phyloP scores from a whole-genome alignment of 2,888 invertebrate species.

The Cephus nigrinus region DNA sequence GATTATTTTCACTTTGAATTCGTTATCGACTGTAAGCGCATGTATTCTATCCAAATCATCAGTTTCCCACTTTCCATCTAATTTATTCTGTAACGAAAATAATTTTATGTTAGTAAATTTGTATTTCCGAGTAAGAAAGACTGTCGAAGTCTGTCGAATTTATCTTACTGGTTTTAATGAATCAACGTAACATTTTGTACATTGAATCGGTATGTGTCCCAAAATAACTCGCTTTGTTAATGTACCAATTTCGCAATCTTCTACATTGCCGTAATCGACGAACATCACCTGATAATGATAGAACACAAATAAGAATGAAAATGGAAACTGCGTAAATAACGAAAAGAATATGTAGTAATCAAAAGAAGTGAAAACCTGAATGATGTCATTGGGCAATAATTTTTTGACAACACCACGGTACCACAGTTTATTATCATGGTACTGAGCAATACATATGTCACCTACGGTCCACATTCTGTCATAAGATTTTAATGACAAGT shows the following conservation, averaged over 20 bases:
- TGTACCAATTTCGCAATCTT: slow-evolving; percentile 70
- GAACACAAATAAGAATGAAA: background rate
- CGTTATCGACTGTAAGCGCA: slow-evolving; percentile 70
- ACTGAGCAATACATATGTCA: slow-evolving; percentile 78
- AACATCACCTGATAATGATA: slow-evolving; percentile 70
- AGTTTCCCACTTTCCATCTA: slow-evolving; percentile 66
- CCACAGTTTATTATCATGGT: slow-evolving; percentile 74
- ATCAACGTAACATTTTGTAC: slow-evolving; percentile 72
- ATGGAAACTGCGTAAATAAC: background rate
- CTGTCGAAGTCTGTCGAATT: background rate
- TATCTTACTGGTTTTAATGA: slow-evolving; percentile 68
- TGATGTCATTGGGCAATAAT: slow-evolving; percentile 62
- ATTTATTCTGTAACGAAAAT: slow-evolving; percentile 22
- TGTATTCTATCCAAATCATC: slow-evolving; percentile 74
- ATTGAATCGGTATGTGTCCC: slow-evolving; percentile 75
- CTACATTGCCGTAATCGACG: slow-evolving; percentile 87
- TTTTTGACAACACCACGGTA: slow-evolving; percentile 76
- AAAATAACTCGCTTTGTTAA: slow-evolving; percentile 74
- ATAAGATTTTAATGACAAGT: slow-evolving; percentile 66
- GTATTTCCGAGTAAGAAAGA: background rate
- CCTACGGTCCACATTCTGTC: slow-evolving; percentile 72
- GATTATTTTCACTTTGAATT: slow-evolving; percentile 68
- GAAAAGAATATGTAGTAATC: background rate
- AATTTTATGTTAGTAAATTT: background rate
- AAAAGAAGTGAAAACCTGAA: slow-evolving; percentile 60